phyloP scores from a whole-genome alignment of 1,140 invertebrate genomes.

The Drosophila nigromelanica region DNA sequence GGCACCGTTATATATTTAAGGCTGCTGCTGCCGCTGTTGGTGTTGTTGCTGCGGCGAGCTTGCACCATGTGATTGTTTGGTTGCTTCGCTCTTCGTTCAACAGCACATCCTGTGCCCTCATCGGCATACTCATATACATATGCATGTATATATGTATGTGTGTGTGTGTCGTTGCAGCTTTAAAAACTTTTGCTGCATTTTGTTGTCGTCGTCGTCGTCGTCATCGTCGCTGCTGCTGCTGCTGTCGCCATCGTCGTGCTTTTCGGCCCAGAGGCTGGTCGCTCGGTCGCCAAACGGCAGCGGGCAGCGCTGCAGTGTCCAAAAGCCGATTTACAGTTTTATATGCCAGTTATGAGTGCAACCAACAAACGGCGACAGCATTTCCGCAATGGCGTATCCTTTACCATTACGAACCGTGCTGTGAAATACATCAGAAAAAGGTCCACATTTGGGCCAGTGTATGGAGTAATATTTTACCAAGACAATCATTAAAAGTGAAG shows the following conservation, averaged over 20 bases:
- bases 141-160: conserved; percentile 5
- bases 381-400: conserved; percentile 60
- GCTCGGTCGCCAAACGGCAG: conserved; percentile 66
- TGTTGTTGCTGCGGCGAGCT: conserved; percentile 58
- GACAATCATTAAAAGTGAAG: conserved; percentile 7
- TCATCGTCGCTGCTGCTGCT: conserved; percentile 25
- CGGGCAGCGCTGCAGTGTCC: conserved; percentile 62
- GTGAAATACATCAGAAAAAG: conserved; percentile 11
- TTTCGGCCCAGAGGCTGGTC: conserved; percentile 79
- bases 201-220: conserved; percentile 57
- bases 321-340: conserved; percentile 82
- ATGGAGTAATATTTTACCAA: neutral
- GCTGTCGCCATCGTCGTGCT: conserved; percentile 70
- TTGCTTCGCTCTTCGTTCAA: conserved; percentile 57
- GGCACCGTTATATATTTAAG: conserved; percentile 43
- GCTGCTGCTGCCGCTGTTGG: conserved; percentile 37
- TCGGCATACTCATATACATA: neutral
- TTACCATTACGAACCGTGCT: conserved; percentile 16
- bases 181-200: conserved; percentile 75
- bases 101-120: conserved; percentile 56
- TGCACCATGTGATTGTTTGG: conserved; percentile 77
- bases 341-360: conserved; percentile 78
- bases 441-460: neutral
- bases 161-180: conserved; percentile 59
- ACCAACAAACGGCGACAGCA: conserved; percentile 65